A percentile compares a stretch with the other conserved stretches of the same genome.
Conservation (phyloP, 1,140 invertebrate genomes). For the Teleopsis dalmanni region DNA sequence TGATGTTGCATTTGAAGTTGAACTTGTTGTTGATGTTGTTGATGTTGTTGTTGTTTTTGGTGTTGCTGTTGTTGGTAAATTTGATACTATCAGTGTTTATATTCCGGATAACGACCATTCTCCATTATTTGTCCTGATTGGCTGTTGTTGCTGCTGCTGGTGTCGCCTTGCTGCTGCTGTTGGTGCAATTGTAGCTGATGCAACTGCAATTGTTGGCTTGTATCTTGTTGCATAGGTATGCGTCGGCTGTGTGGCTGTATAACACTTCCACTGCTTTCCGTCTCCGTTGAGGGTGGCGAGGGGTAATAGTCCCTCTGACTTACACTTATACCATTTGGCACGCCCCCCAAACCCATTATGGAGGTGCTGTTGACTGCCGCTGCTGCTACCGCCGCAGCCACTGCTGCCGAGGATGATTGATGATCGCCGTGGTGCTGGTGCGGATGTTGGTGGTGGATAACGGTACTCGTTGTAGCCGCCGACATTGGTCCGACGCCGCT, state of each 20-base stretch:
- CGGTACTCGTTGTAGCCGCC: constrained; percentile 33
- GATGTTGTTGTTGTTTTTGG: constrained; percentile 12
- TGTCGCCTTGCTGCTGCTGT: constrained; percentile 36
- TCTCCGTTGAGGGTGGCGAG: constrained; percentile 45
- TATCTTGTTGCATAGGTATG: constrained; percentile 31
- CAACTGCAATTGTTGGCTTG: constrained; percentile 18
- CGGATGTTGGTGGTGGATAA: constrained; percentile 38
- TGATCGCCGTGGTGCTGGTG: constrained; percentile 44
- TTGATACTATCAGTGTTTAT: constrained; percentile 51
- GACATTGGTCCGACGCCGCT: constrained; percentile 41
- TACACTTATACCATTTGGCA: constrained; percentile 45
- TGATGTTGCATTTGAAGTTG: background rate
- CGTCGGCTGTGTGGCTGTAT: constrained; percentile 34
- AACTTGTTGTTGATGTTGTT: constrained; percentile 2
- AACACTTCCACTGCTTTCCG: constrained; percentile 46
- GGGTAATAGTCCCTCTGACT: constrained; percentile 45
- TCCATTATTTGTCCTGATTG: constrained; percentile 44
- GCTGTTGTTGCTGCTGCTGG: constrained; percentile 45
- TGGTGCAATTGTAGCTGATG: constrained; percentile 16
- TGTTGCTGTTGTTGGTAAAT: constrained; percentile 8
- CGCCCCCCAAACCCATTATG: constrained; percentile 38
- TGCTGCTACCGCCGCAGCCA: constrained; percentile 25
- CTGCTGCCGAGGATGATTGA: constrained; percentile 33
- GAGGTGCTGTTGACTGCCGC: constrained; percentile 30
- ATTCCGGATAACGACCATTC: constrained; percentile 46